Base-by-base conservation (phyloP, 1,140 invertebrate genomes). In the Solenopsis invicta region DNA sequence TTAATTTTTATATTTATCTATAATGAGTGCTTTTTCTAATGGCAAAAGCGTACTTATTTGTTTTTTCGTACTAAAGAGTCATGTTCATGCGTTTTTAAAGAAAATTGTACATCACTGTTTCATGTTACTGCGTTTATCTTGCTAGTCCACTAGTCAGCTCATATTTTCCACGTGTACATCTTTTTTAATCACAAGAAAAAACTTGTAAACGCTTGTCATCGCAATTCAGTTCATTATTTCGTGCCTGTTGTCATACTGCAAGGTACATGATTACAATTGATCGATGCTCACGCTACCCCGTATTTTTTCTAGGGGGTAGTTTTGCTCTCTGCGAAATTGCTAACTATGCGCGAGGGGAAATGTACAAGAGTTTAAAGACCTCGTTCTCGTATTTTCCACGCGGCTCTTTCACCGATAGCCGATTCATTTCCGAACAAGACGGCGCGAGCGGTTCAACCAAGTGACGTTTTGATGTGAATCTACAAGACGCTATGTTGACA, bases 261-360 rank as follows among this genome's bases (percentile, higher is more conserved):
- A 59, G 41, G 72, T 59, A 62, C 24, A 37, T 75, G 74, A 84
- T 84, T 75, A 54, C 54, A 21, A 74, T 82, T 74, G 54, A 82
- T 74, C 54, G 67, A 61, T 13, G 18, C 41, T 56, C 21, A 9
- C 24, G 21, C 34, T 45, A 69, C 41, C 21, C 45, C 4, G n/a
- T 48, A 69, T 24, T 69, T 69, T n/a, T 69, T 45, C n/a, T 67
- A 18, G 8, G 21, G 24, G 41, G 52, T 59, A 54, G 4, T 74
- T 84, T 61, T 50, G 13, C 29, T 82, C 18, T 72, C 10, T 50
- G 62, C 4, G 6, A 59, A 82, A 82, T 82, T 82, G 21, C 67
- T 34, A 61, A 10, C 18, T 72, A 16, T 12, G 16, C 13, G 29
- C 24, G 21, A 21, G 4, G 18, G 18, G 18, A 4, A 72, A 12